Percentiles rank a stretch among this genome's conserved stretches.
Conservation (phyloP, 2,888 invertebrate species). For the Philereme transversata region DNA sequence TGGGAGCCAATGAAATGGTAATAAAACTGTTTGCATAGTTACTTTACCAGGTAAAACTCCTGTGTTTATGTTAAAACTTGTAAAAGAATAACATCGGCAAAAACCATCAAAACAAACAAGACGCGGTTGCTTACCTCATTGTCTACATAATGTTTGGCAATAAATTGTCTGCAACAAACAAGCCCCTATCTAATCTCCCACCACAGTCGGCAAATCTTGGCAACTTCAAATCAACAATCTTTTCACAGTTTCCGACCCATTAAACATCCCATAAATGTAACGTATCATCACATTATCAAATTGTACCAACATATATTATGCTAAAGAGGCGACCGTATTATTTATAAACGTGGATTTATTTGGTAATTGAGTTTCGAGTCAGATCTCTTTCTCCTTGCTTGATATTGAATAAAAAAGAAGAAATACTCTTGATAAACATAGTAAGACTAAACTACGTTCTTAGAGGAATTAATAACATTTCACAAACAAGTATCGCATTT, state of each 20-base stretch:
- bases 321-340: constrained; percentile 3
- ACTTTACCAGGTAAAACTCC: background rate
- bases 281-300: constrained; percentile 56
- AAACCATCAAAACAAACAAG: constrained; percentile 41
- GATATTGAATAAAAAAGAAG: too few relatives aligned
- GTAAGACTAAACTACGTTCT: too few relatives aligned
- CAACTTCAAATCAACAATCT: constrained; percentile 63
- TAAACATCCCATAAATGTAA: constrained; percentile 64
- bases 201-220: constrained; percentile 41
- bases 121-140: constrained; percentile 46
- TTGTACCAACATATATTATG: constrained; percentile 31
- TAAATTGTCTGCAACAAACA: constrained; percentile 70
- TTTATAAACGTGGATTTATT: too few relatives aligned
- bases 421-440: too few relatives aligned
- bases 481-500: too few relatives aligned
- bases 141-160: constrained; percentile 57
- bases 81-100: constrained; percentile 26
- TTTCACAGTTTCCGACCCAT: constrained; percentile 72
- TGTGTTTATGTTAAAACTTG: constrained; percentile 12
- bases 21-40: too few relatives aligned
- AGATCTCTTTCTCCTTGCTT: constrained; percentile 14
- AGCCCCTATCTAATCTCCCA: constrained; percentile 54
- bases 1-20: too few relatives aligned
- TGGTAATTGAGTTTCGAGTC: constrained; percentile 1
- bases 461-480: too few relatives aligned